These are phyloP conservation scores for Rosalia funebris DNA, from an alignment of 2,888 invertebrate species.

Conservation along the genomic window DNA sequence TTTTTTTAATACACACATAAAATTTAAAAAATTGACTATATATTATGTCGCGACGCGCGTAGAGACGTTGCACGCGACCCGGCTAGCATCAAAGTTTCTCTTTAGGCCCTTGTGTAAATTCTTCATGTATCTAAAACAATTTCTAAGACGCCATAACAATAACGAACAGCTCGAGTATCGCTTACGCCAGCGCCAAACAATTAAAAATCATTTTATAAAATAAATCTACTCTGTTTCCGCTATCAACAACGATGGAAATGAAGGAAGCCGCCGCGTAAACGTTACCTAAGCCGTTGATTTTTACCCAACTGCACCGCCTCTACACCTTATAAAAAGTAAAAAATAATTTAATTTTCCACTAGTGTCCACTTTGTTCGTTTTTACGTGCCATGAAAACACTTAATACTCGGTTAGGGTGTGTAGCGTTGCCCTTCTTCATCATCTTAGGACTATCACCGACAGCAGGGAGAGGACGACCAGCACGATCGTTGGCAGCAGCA, in stretches of 20 bases:
- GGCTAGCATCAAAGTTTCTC: conserved; percentile 1
- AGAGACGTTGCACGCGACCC: conserved; percentile 34
- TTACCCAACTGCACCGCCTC: conserved; percentile 10
- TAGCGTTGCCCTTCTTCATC: conserved; percentile 54
- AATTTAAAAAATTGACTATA: conserved; percentile 28
- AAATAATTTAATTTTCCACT: conserved; percentile 37
- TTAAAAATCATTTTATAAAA: neutral
- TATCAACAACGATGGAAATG: neutral
- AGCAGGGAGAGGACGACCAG: conserved; percentile 47
- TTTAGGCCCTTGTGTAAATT: conserved; percentile 34
- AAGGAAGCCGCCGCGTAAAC: conserved; percentile 1
- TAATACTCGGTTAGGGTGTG: conserved; percentile 55
- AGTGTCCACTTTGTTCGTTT: conserved; percentile 39
- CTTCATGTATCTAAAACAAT: conserved; percentile 38
- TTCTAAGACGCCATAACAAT: conserved; percentile 30
- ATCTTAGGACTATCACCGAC: conserved; percentile 52
- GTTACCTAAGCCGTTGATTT: conserved; percentile 2
- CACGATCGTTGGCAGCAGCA: conserved; percentile 50
- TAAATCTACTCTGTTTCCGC: neutral
- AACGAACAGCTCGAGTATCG: neutral
- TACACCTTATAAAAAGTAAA: conserved; percentile 21
- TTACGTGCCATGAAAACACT: conserved; percentile 45
- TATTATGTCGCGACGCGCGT: conserved; percentile 24
- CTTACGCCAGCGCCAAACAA: neutral
- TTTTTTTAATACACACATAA: conserved; percentile 20